phyloP scores from a whole-genome alignment of 2,888 invertebrate species.

The Dastarcus helophoroides region DNA sequence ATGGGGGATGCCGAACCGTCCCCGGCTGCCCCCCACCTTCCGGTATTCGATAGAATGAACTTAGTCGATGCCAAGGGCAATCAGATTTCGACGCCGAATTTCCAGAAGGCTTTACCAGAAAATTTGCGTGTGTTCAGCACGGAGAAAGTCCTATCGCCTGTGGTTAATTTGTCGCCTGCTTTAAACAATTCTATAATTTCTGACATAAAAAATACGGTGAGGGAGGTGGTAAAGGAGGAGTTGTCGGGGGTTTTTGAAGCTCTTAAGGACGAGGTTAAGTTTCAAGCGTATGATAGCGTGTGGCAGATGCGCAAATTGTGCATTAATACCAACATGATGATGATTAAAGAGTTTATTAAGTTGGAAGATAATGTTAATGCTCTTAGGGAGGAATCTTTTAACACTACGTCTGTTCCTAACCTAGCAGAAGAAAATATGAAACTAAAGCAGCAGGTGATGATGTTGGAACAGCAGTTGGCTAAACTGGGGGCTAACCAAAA shows the following conservation, averaged over 20 bases:
- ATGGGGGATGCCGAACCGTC: no score
- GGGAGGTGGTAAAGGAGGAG: conserved; percentile 18
- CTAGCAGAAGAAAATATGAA: conserved; percentile 42
- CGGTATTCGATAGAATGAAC: no score
- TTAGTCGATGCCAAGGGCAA: conserved; percentile 1
- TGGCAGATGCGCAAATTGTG: conserved; percentile 23
- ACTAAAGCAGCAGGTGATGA: conserved; percentile 39
- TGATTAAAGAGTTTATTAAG: conserved; percentile 30
- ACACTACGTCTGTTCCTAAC: conserved; percentile 36
- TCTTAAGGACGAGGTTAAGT: conserved; percentile 21
- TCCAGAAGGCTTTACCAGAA: no score
- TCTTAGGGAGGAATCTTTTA: conserved; percentile 20
- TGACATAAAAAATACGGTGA: no score
- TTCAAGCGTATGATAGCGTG: conserved; percentile 20
- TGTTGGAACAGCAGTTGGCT: conserved; percentile 30
- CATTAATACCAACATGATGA: conserved; percentile 27
- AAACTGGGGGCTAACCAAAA: no score
- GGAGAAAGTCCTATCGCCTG: no score
- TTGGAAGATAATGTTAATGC: conserved; percentile 23
- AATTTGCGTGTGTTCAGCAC: no score
- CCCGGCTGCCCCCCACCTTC: no score
- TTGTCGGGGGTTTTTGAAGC: conserved; percentile 18
- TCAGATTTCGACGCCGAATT: conserved; percentile 9
- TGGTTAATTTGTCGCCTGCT: no score
- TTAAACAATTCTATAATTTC: no score